phyloP scores from a whole-genome alignment of 2,113 vertebrate species.

The Carassius auratus region DNA sequence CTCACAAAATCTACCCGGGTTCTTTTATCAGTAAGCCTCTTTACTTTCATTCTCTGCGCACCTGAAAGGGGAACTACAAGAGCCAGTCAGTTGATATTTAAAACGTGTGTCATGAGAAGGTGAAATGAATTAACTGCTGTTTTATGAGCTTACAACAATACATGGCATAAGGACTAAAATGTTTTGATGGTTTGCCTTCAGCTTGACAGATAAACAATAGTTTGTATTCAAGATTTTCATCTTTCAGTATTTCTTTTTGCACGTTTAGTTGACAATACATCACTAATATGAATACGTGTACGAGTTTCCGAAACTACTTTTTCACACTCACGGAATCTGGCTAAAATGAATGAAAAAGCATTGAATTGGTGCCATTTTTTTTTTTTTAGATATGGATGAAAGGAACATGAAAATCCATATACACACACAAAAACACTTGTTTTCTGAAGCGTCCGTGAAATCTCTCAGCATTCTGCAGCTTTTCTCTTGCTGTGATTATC shows the following conservation, averaged over 20 bases:
- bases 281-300: neutral
- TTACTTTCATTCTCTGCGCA: constrained; percentile 49
- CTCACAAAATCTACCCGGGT: constrained; percentile 43
- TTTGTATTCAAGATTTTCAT: neutral
- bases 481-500: constrained; percentile 27
- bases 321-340: neutral
- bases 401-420: neutral
- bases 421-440: neutral
- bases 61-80: constrained; percentile 78
- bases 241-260: neutral
- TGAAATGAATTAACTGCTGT: constrained; percentile 65
- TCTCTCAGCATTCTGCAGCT: neutral
- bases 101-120: constrained; percentile 65
- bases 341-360: neutral
- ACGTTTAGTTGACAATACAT: neutral
- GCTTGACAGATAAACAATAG: neutral
- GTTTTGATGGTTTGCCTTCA: neutral
- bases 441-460: neutral
- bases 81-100: constrained; percentile 81
- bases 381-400: neutral
- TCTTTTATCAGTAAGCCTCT: constrained; percentile 40
- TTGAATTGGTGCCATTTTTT: neutral
- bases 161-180: neutral
- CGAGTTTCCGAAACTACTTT: neutral
- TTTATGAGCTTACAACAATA: constrained; percentile 40